Evolutionary conservation across 1,140 invertebrate species (phyloP), one percentile per base, ranked within the genome.

Genomic region (Trichomalopsis sarcophagae): DNA sequence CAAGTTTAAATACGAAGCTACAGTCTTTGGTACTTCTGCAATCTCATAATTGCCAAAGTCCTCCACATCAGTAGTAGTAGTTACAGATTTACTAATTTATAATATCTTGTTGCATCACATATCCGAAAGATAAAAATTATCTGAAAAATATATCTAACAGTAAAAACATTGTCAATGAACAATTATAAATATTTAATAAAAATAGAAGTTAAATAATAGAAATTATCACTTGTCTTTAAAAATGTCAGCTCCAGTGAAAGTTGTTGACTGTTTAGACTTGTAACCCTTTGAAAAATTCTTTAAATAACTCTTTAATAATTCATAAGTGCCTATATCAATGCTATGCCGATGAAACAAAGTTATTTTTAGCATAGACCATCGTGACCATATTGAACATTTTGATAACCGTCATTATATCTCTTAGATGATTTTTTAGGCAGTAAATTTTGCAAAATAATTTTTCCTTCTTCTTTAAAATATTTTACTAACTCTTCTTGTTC

Each of bases 1-100:
- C 14, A 78, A 62, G 27, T 78, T 78, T n/a, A 78, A 30, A 62
- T 55, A 78, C 6, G 4, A 55, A 33, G 76, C 76, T 5, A 78
- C 13, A 21, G 33, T 55, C 23, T 78, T 78, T 21, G 74, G 74
- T 44, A 76, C 33, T 33, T 33, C 27, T 27, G 27, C 27, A 40
- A 76, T 33, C 36, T 50, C 30, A 62, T 73, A 13, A 73, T 27
- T 73, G 27, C 27, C 27, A 27, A 27, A 27, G 27, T 27, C 27
- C 27, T 27, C 27, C 27, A 27, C 27, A 27, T 27, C 27, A 27
- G 27, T 27, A 27, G 10, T 73, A 1, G 36, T 30, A 30, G 6
- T 9, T 73, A 73, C 27, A 27, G 27, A 1, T 27, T 27, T 27
- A 27, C 27, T 27, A 27, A 27, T 27, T 27, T 27, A 27, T 1